Evolutionary conservation across 2,888 invertebrate genomes (phyloP).

Genomic region (Orthosia incerta): DNA sequence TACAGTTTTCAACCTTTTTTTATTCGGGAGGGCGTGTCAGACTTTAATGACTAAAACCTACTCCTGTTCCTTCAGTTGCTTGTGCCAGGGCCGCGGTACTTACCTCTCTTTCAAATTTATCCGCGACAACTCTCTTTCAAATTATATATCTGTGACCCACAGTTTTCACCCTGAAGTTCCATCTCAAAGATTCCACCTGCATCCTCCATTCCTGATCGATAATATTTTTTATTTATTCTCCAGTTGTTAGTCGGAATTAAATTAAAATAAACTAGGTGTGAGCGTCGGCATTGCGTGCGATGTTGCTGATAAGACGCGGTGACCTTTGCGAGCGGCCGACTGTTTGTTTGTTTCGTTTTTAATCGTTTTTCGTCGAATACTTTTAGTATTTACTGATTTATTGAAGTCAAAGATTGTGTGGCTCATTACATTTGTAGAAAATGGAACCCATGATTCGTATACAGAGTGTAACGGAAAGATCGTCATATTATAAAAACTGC

Average conservation of each 20-base stretch:
- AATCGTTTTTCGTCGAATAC: conserved; percentile 28
- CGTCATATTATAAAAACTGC: too few relatives aligned
- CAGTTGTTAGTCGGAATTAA: conserved; percentile 45
- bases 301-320: conserved; percentile 45
- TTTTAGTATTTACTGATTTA: conserved; percentile 40
- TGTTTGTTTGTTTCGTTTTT: conserved; percentile 40
- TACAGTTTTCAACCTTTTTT: too few relatives aligned
- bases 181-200: background rate
- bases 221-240: conserved; percentile 40
- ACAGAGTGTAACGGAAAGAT: too few relatives aligned
- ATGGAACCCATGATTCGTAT: background rate
- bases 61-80: too few relatives aligned
- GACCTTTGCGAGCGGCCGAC: conserved; percentile 31
- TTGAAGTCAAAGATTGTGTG: conserved; percentile 19
- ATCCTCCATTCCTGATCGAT: conserved; percentile 11
- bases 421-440: background rate
- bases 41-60: too few relatives aligned
- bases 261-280: conserved; percentile 35
- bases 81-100: too few relatives aligned
- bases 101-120: too few relatives aligned
- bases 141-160: too few relatives aligned
- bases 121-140: too few relatives aligned
- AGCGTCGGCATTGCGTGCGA: conserved; percentile 47
- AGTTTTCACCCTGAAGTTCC: background rate
- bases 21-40: too few relatives aligned